phyloP scores from a whole-genome alignment of 2,888 invertebrate species.

The Bimastos eiseni region DNA sequence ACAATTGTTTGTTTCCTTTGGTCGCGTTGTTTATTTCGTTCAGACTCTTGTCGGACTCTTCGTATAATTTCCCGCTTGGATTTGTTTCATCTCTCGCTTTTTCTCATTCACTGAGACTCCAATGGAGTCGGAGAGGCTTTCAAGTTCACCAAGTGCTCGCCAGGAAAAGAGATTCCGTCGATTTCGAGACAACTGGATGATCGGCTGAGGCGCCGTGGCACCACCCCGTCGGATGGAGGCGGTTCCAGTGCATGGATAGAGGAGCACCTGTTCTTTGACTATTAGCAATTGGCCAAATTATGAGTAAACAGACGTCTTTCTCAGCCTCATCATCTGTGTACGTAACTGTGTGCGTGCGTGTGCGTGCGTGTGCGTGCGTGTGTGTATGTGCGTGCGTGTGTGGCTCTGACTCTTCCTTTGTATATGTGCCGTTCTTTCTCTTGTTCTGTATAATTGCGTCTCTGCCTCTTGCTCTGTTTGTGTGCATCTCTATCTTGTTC shows the following conservation, averaged over 20 bases:
- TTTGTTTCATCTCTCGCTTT: slow-evolving; percentile 6
- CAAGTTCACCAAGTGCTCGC: not conserved
- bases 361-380: not conserved
- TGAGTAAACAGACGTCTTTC: not conserved
- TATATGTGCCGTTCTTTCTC: not conserved
- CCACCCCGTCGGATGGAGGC: not conserved
- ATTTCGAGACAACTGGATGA: not conserved
- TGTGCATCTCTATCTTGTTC: not conserved
- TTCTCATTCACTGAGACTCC: not conserved
- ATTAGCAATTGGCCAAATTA: slow-evolving; percentile 25
- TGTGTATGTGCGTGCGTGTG: not conserved
- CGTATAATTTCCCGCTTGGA: not conserved
- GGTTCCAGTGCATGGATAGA: not conserved
- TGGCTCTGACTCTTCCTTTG: not conserved
- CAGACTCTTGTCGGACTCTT: not conserved
- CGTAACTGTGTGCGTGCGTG: not conserved
- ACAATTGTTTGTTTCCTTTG: not conserved
- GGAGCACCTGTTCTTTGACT: slow-evolving; percentile 15
- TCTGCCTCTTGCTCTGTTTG: not conserved
- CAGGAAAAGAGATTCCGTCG: not conserved
- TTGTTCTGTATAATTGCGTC: not conserved
- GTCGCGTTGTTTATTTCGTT: not conserved
- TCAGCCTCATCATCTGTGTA: no score
- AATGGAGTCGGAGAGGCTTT: not conserved
- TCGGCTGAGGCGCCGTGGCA: not conserved